A percentile compares a stretch with the other conserved stretches of the same genome.
Evolutionary conservation across 2,888 invertebrate species (phyloP).

Genomic region (Andrena praecox): DNA sequence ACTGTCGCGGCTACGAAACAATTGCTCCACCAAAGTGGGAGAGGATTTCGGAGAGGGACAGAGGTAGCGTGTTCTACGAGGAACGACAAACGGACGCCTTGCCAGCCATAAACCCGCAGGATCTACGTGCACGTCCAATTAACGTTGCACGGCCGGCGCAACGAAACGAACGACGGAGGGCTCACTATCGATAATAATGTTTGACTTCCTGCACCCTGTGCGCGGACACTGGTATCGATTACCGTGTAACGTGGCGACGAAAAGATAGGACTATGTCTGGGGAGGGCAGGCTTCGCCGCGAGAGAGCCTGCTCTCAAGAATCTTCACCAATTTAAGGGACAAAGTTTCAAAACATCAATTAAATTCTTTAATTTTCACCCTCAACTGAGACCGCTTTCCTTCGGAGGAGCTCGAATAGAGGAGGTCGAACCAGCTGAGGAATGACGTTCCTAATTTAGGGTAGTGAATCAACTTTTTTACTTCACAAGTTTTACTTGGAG

Average conservation of each 20-base stretch:
- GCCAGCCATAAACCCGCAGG: slow-evolving; percentile 43
- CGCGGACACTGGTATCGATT: slow-evolving; percentile 54
- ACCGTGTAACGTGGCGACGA: slow-evolving; percentile 35
- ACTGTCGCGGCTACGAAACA: slow-evolving; percentile 6
- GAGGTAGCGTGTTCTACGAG: not conserved
- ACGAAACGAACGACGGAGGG: slow-evolving; percentile 42
- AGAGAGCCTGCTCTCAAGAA: not conserved
- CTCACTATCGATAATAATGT: slow-evolving; percentile 64
- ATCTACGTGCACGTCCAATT: slow-evolving; percentile 56
- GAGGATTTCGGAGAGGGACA: not conserved
- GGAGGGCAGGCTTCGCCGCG: not conserved
- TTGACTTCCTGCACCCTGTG: slow-evolving; percentile 58
- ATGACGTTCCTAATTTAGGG: too few relatives aligned
- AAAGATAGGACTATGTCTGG: slow-evolving; percentile 40
- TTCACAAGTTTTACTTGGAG: too few relatives aligned
- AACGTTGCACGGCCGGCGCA: slow-evolving; percentile 44
- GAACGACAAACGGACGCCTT: slow-evolving; percentile 23
- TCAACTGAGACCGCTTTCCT: not conserved
- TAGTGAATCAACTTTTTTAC: too few relatives aligned
- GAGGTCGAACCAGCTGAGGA: too few relatives aligned
- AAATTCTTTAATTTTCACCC: not conserved
- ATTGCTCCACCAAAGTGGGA: slow-evolving; percentile 1
- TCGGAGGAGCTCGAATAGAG: too few relatives aligned
- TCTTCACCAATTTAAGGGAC: not conserved
- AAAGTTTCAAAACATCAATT: not conserved